A percentile compares a stretch with the other conserved stretches of the same genome.
phyloP scores from a whole-genome alignment of 2,797 vertebrate species.

The Staurois parvus region DNA sequence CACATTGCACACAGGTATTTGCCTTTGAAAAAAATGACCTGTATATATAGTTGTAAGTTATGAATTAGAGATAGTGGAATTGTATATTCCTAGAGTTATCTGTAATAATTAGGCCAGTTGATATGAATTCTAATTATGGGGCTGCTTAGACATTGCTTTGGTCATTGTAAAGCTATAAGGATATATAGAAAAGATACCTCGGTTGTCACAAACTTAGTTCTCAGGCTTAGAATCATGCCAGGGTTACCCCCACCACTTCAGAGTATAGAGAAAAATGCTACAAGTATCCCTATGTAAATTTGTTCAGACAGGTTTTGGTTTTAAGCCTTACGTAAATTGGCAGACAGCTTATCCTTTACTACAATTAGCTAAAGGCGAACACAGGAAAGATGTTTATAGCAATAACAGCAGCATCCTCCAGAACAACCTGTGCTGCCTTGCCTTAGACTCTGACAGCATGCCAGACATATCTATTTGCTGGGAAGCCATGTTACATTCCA shows the following conservation, averaged over 20 bases:
- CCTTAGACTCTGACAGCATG: constrained; percentile 66
- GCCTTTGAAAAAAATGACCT: too few relatives aligned
- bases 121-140: too few relatives aligned
- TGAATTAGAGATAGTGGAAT: too few relatives aligned
- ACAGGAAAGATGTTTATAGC: constrained; percentile 71
- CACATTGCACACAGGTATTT: too few relatives aligned
- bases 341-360: constrained; percentile 66
- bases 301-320: constrained; percentile 56
- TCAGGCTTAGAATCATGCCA: not conserved
- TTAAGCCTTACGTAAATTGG: constrained; percentile 66
- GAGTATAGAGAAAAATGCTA: not conserved
- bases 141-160: too few relatives aligned
- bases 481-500: constrained; percentile 64
- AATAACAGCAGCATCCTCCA: constrained; percentile 60
- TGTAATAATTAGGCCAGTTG: too few relatives aligned
- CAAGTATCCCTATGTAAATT: constrained; percentile 60
- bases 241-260: not conserved
- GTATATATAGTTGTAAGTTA: too few relatives aligned
- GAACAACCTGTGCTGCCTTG: constrained; percentile 75
- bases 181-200: not conserved
- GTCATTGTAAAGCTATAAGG: not conserved
- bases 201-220: too few relatives aligned
- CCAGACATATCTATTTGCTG: constrained; percentile 67
- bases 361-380: constrained; percentile 67
- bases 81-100: too few relatives aligned